Conservation (phyloP, 2,797 vertebrate genomes). For the Manis crassicaudata region DNA sequence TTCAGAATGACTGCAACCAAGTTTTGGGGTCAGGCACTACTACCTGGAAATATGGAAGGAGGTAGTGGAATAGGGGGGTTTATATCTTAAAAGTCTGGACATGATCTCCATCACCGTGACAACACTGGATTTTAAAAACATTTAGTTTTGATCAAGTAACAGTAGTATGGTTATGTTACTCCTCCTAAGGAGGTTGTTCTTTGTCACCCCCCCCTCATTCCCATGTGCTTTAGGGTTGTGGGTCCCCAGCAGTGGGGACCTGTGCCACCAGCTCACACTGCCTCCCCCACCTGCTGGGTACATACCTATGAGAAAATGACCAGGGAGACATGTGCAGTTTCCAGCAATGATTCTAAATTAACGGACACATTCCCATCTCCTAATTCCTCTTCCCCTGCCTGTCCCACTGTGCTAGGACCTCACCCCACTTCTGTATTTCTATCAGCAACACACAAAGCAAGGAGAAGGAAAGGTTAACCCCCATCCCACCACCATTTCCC, state of each 20-base stretch:
- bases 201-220: neutral
- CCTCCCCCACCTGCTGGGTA: neutral
- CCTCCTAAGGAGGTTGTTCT: neutral
- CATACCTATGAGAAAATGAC: neutral
- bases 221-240: neutral
- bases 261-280: neutral
- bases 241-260: neutral
- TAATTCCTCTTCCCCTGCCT: neutral
- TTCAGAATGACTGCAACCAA: constrained; percentile 36
- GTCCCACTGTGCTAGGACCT: neutral
- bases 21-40: neutral
- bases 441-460: neutral
- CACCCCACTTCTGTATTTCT: neutral
- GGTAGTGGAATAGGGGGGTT: neutral
- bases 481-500: neutral
- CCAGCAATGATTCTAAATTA: neutral
- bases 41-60: constrained; percentile 47
- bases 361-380: neutral
- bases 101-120: constrained; percentile 29
- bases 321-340: neutral
- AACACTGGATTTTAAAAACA: neutral
- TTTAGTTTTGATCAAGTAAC: neutral
- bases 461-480: neutral
- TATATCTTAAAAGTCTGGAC: constrained; percentile 30
- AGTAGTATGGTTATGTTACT: neutral